phyloP scores from a whole-genome alignment of 2,888 invertebrate species.

The Sisyra terminalis region DNA sequence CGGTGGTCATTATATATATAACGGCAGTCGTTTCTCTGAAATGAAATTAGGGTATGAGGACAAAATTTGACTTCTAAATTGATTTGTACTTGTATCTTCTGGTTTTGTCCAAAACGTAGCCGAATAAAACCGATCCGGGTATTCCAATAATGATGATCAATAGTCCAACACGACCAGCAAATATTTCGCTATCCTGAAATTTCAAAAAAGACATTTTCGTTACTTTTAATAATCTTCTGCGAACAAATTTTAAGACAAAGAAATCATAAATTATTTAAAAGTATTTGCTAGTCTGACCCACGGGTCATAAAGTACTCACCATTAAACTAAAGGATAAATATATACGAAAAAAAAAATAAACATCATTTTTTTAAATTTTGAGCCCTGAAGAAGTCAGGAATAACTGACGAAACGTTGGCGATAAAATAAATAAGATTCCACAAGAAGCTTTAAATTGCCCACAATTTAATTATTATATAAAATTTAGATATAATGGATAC shows the following conservation, averaged over 20 bases:
- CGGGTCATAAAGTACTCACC: background rate
- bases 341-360: no score
- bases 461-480: no score
- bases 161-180: slow-evolving; percentile 78
- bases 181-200: slow-evolving; percentile 40
- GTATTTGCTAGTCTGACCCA: background rate
- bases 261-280: background rate
- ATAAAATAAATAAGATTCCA: no score
- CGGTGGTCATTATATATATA: slow-evolving; percentile 13
- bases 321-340: background rate
- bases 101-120: slow-evolving; percentile 77
- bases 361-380: no score
- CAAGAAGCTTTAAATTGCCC: no score
- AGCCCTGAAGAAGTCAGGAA: no score
- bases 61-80: background rate
- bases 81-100: slow-evolving; percentile 64
- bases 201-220: background rate
- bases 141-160: slow-evolving; percentile 81
- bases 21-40: slow-evolving; percentile 14
- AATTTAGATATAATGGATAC: no score
- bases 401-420: no score
- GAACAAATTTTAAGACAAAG: background rate
- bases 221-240: no score
- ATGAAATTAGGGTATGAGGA: slow-evolving; percentile 3
- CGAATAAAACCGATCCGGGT: slow-evolving; percentile 75